Base-by-base conservation (phyloP, 2,797 vertebrate genomes). In the Amblyopsis hoosieri region DNA sequence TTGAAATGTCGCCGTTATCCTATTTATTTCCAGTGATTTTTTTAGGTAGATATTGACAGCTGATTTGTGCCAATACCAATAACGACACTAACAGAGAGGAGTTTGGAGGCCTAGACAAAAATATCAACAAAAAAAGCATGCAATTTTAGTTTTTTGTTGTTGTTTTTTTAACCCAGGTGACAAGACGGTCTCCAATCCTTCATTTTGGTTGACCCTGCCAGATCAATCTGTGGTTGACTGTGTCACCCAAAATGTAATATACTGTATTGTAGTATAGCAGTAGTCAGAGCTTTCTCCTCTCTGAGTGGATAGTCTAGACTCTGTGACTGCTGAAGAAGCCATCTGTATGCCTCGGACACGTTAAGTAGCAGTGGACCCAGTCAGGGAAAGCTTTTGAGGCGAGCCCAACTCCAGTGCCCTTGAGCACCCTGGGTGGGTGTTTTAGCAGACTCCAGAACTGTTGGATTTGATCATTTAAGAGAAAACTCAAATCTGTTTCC, bases 391-490 rank as follows among this genome's bases (percentile, higher is more conserved):
- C 57, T 3, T 47, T 7, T 59, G 17, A 47, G n/a, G 23, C 45
- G 9, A 54, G 37, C 42, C 60, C 55, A 49, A 33, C 55, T 57
- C 19, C 33, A 37, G 50, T 29, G 55, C 55, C 60, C 37, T 17
- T 29, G 29, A 54, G 29, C 14, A 47, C 48, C 42, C 1, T 9
- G 50, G 63, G 58, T 12, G n/a, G 54, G 54, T 17, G 2, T 53
- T 23, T 46, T 17, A 58, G 3, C 46, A 50, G 50, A 51, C 23
- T 54, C 46, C 19, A 6, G 33, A 31, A 12, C 51, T 15, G 42
- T 45, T 69, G 62, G 82, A 64, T 72, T 62, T 79, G 63, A 72
- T 68, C 60, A 64, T 64, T 56, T 45, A 23, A 74, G n/a, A 57
- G 13, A 13, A 12, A 54, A 23, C 19, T 23, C 19, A 23, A 37